Base-by-base conservation (phyloP, 2,888 invertebrate genomes). In the Athripsodes cinereus region DNA sequence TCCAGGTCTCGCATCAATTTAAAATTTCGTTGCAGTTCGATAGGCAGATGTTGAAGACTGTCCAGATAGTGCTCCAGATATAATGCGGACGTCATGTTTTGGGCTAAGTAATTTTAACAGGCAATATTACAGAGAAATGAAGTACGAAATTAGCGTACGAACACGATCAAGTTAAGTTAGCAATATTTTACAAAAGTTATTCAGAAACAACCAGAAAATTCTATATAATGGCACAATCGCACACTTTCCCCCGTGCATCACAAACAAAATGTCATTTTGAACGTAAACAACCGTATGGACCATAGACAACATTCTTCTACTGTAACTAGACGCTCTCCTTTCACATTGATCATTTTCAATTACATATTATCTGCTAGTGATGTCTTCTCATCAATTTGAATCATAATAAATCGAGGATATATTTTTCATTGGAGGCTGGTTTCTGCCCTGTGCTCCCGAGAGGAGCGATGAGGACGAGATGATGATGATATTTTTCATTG, bases 21-120 rank as follows among this genome's bases (percentile, higher is more conserved):
- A 69, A 98, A 96, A 77, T 97, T 97, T 64, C 96, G 83, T 72
- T 96, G 93, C 63, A 98, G 77, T 76, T 97, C 97, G 66, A 91
- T 90, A 1, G 97, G 97, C 64, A 98, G 78, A 73, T 94, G 91
- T 74, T 97, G 97, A 67, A 98, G 83, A 77, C 96, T 96, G 74
- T 96, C 96, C 67, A 96, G 78, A 76, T 96, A 96, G 74, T 96
- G 96, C 73, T 96, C 96, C 70, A 96, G 82, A 81, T 96, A 96
- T 69, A 95, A 82, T 53, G 95, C 94, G 62, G 93, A 92, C 70
- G 95, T 93, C 94, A 95, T 95, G 78, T 79, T 75, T 11, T 11
- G 6, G 8, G 6, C 13, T 20, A 40, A 3, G 13, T 8, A n/a
- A 40, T 13, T 40, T 40, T 13, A 13, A 40, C 40, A 13, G n/a